These are phyloP conservation scores for Hypolimnas misippus DNA, from an alignment of 2,888 invertebrate genomes.

Conservation along the genomic window DNA sequence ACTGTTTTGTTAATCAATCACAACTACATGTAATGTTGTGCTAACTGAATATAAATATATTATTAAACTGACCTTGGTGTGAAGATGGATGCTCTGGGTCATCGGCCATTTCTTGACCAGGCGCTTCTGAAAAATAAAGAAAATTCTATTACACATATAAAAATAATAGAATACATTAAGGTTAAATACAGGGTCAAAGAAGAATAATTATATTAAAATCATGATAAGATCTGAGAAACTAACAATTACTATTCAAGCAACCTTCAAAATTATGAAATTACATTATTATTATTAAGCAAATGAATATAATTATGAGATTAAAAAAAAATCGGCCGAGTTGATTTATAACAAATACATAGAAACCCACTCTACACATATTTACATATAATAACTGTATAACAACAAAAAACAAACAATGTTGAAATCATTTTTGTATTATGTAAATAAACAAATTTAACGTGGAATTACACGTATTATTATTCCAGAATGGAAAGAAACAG, in stretches of 20 bases:
- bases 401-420: not conserved
- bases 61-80: too few species aligned
- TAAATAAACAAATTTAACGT: conserved; percentile 5
- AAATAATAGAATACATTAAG: not conserved
- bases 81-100: conserved; percentile 60
- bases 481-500: conserved; percentile 35
- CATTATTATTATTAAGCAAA: not conserved
- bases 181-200: not conserved
- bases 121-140: conserved; percentile 26
- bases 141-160: not conserved
- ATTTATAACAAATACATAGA: too few species aligned
- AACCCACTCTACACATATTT: not conserved
- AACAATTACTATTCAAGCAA: not conserved
- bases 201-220: not conserved
- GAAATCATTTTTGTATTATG: not conserved
- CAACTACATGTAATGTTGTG: too few species aligned
- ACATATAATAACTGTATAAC: not conserved
- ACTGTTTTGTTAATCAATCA: too few species aligned
- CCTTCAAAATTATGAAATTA: not conserved
- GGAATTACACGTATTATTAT: conserved; percentile 20
- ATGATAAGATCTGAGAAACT: too few species aligned
- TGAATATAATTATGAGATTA: too few species aligned
- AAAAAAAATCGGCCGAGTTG: too few species aligned
- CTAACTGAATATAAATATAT: too few species aligned
- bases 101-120: conserved; percentile 57